Evolutionary conservation across 1,140 invertebrate genomes (phyloP).

Genomic region (Argopecten irradians): DNA sequence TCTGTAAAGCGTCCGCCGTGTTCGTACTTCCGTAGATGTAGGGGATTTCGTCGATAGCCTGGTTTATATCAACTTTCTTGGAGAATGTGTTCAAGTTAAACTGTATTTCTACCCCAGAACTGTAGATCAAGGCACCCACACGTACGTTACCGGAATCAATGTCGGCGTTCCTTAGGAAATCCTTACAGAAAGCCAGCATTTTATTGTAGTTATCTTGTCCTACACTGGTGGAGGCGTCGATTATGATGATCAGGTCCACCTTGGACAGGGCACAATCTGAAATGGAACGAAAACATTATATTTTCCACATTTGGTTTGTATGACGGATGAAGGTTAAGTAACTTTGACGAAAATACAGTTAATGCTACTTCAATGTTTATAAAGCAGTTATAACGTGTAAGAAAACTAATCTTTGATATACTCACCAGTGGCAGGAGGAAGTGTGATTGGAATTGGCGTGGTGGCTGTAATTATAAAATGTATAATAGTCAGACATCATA

Average conservation of each 20-base stretch:
- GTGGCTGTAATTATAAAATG: no score
- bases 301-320: no score
- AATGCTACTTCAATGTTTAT: no score
- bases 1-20: slow-evolving; percentile 46
- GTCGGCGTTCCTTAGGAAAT: slow-evolving; percentile 14
- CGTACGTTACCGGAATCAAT: slow-evolving; percentile 25
- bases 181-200: slow-evolving; percentile 27
- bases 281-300: not conserved
- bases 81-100: slow-evolving; percentile 47
- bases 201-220: slow-evolving; percentile 26
- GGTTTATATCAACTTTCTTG: slow-evolving; percentile 30
- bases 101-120: slow-evolving; percentile 41
- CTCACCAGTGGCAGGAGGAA: no score
- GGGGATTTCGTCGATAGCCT: slow-evolving; percentile 54
- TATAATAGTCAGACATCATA: no score
- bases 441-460: no score
- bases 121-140: slow-evolving; percentile 16
- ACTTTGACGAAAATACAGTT: no score
- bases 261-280: slow-evolving; percentile 42
- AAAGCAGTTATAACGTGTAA: no score
- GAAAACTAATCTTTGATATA: no score
- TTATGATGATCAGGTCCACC: slow-evolving; percentile 11
- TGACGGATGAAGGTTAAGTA: no score
- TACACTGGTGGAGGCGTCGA: slow-evolving; percentile 28
- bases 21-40: slow-evolving; percentile 51